Evolutionary conservation across 1,140 invertebrate species (phyloP).

Genomic region (Drosophila chauvacae): DNA sequence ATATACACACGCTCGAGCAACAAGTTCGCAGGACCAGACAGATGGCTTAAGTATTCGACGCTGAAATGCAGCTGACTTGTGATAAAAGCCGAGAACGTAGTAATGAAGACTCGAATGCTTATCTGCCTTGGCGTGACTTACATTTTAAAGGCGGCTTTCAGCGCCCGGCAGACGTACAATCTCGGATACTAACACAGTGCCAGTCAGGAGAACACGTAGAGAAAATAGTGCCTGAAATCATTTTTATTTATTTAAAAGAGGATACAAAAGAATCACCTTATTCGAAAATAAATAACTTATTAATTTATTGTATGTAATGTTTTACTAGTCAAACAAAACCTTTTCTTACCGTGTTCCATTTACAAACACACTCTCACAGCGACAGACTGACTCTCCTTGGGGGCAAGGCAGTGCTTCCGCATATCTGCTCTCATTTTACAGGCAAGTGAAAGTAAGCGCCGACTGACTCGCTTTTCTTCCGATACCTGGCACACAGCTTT

Average conservation of each 20-base stretch:
- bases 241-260: neutral
- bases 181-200: slow-evolving; percentile 7
- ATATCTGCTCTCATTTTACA: slow-evolving; percentile 70
- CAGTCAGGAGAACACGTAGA: neutral
- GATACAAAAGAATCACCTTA: too few relatives aligned
- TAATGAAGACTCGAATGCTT: slow-evolving; percentile 76
- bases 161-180: slow-evolving; percentile 14
- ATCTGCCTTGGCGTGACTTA: slow-evolving; percentile 76
- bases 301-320: neutral
- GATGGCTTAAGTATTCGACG: slow-evolving; percentile 56
- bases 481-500: slow-evolving; percentile 65
- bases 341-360: neutral
- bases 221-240: neutral
- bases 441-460: slow-evolving; percentile 71
- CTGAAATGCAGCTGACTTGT: slow-evolving; percentile 60
- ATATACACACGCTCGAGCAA: slow-evolving; percentile 11
- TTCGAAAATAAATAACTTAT: neutral
- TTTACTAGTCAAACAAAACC: neutral
- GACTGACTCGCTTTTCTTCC: slow-evolving; percentile 48
- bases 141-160: slow-evolving; percentile 77
- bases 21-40: slow-evolving; percentile 39
- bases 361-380: slow-evolving; percentile 10
- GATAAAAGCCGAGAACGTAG: slow-evolving; percentile 63
- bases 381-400: slow-evolving; percentile 37
- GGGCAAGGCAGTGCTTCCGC: slow-evolving; percentile 61